Evolutionary conservation across 2,888 invertebrate genomes (phyloP).

Genomic region (Troides aeacus): DNA sequence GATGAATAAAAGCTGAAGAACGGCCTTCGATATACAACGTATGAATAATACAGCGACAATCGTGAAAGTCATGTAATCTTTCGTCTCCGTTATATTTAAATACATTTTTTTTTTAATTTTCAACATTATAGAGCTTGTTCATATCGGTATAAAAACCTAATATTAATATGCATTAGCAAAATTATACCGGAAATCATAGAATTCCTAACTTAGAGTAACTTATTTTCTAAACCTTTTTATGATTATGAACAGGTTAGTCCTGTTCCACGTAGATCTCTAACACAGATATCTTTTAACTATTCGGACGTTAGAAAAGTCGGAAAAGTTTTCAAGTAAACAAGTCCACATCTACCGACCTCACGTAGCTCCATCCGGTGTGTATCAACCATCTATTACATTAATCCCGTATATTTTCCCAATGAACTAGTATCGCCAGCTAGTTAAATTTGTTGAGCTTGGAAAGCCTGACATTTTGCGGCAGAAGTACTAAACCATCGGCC

Average conservation of each 20-base stretch:
- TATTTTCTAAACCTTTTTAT: background rate
- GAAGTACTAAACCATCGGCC: slow-evolving; percentile 40
- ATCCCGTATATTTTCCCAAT: slow-evolving; percentile 51
- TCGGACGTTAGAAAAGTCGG: slow-evolving; percentile 47
- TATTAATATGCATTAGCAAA: too few species aligned
- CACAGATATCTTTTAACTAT: slow-evolving; percentile 26
- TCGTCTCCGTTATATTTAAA: too few species aligned
- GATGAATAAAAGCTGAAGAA: too few species aligned
- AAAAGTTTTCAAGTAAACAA: slow-evolving; percentile 40
- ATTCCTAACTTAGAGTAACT: background rate
- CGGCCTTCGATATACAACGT: too few species aligned
- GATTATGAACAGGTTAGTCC: background rate
- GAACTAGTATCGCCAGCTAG: slow-evolving; percentile 41
- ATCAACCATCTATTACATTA: slow-evolving; percentile 45
- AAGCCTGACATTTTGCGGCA: slow-evolving; percentile 46
- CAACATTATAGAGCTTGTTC: too few species aligned
- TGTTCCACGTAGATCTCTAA: slow-evolving; percentile 32
- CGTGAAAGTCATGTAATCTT: too few species aligned
- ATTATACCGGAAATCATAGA: too few species aligned
- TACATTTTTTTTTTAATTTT: too few species aligned
- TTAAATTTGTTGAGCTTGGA: slow-evolving; percentile 60
- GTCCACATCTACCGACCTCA: slow-evolving; percentile 35
- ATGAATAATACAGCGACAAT: too few species aligned
- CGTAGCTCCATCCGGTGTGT: slow-evolving; percentile 47
- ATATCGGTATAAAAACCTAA: too few species aligned